Evolutionary conservation across 2,113 vertebrate species (phyloP), one percentile per base, ranked within the genome.

Genomic region (Sciurus niger): DNA sequence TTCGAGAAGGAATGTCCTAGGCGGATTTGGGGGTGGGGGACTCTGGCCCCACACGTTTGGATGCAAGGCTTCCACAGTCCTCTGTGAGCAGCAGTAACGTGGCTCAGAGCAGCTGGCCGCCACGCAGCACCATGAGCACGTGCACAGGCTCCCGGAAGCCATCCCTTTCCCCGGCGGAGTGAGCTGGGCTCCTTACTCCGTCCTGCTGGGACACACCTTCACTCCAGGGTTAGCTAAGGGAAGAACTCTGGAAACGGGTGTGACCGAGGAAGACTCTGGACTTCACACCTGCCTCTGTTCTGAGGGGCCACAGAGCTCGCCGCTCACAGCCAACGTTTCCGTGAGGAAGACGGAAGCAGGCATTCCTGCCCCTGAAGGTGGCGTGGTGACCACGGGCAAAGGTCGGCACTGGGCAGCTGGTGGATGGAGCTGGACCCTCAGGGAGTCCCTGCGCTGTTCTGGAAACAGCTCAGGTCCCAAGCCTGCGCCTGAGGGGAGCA

Each of bases 401-500:
- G 53, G 65, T 58, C 30, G 70, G 25, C 16, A 72, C 53, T 4
- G 4, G 60, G 6, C 14, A 70, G 12, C 16, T 48, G 24, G 30
- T 17, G 20, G 77, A 43, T 2, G 51, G 89, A 83, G 70, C 30
- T 22, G 79, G 30, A 60, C 51, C 60, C 85, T 91, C 80, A 24
- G 10, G 13, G 30, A 93, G 6, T 83, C 40, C 73, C 25, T 60
- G 68, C 32, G 79, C 37, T 86, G 48, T 58, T 80, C 73, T 73
- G 37, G 92, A 96, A 95, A 83, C 74, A 63, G 94, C 78, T 70
- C 48, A 30, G 12, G 28, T 51, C 77, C 84, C 84, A 76, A 90
- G 84, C 25, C 43, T 63, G n/a, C 34, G 40, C n/a, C 22, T 24
- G 43, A 74, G 28, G 28, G 25, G 20, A 17, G 14, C 79, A 68